Base-by-base conservation (phyloP, 1,140 invertebrate species). In the Leptestheria dahalacensis region DNA sequence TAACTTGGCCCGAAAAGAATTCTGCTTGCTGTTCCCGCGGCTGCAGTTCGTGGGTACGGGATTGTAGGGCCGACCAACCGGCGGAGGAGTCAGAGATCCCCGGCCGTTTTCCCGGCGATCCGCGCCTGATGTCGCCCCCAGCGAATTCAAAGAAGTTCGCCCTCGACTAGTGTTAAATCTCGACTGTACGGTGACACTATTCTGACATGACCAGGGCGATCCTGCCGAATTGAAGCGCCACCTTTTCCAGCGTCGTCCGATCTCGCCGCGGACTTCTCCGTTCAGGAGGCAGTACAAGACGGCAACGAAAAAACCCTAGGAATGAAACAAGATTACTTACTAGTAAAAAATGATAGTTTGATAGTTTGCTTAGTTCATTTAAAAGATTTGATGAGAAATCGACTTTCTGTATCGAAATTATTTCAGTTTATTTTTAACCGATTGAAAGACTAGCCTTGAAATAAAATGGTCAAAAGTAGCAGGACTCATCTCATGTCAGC, bases 271-370 rank as follows among this genome's bases (percentile, higher is more conserved):
- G 0, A 84, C 82, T 68, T 83, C 79, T 0, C 75, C 79, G 67
- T 84, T 85, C 54, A 82, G 68, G 57, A 84, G 82, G 68, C 82
- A 85, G 66, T 83, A 84, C 24, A 85, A 69, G 26, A 83, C 72
- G 0, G 82, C 79, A 12, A 85, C 82, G 64, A 83, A 81, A 64
- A 81, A 82, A 33, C 83, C 83, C 82, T 84, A 69, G 21, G 64
- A 57, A 49, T 41, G n/a, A 62, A 62, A 33, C 58, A 53, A 53
- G 46, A 29, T 1, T 26, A 15, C 25, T 24, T 15, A 26, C 26
- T 49, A 49, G 18, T n/a, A 47, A 47, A 11, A 47, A 11, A 11
- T 47, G 41, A n/a, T 11, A 47, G n/a, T 11, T 47, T 47, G 41
- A 47, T 11, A 11, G 11, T 47, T 47, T n/a, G n/a, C n/a, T n/a